These are phyloP conservation scores for Gryllus bimaculatus DNA, from an alignment of 1,140 invertebrate species.

Conservation along the genomic window DNA sequence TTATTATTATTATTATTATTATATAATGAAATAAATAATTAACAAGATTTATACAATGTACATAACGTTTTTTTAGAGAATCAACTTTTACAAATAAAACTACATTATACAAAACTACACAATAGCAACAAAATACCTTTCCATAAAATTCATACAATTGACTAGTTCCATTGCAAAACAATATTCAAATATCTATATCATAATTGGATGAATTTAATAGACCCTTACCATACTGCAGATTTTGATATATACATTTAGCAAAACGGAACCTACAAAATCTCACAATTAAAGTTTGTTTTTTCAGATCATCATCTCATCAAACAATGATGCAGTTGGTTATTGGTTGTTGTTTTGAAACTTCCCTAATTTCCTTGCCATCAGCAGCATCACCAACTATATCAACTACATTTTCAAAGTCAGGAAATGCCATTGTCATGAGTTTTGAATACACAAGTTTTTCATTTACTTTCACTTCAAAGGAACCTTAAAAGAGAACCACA, in stretches of 20 bases:
- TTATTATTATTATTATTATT: no score
- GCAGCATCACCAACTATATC: slow-evolving; percentile 42
- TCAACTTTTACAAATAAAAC: no score
- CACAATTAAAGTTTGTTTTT: no score
- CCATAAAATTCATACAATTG: no score
- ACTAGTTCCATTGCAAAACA: no score
- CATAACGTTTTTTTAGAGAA: no score
- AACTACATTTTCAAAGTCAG: slow-evolving; percentile 48
- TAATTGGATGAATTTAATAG: no score
- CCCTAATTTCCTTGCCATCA: slow-evolving; percentile 36
- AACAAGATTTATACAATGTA: no score
- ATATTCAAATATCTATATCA: no score
- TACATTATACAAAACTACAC: no score
- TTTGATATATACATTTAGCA: background rate
- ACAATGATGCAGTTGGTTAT: slow-evolving; percentile 40
- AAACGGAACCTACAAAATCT: background rate
- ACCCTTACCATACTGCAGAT: background rate
- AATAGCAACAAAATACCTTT: no score
- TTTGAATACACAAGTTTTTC: slow-evolving; percentile 53
- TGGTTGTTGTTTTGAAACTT: slow-evolving; percentile 45
- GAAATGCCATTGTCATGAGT: slow-evolving; percentile 51
- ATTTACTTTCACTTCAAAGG: slow-evolving; percentile 55
- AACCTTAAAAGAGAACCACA: slow-evolving; percentile 39
- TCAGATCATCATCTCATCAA: slow-evolving; percentile 7
- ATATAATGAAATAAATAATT: no score